phyloP scores from a whole-genome alignment of 2,888 invertebrate species.

The Odontocolon sp. region DNA sequence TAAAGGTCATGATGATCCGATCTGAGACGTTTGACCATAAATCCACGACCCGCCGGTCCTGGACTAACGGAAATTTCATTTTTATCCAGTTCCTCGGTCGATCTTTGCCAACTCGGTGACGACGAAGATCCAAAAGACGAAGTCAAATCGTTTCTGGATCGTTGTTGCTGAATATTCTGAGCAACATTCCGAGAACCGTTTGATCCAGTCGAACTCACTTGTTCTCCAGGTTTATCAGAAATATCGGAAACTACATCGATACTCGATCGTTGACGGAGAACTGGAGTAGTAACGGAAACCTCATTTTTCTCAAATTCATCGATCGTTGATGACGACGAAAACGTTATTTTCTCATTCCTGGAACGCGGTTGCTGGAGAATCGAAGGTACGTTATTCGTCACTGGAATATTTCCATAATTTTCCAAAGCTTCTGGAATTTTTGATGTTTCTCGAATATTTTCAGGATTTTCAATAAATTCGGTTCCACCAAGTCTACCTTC shows the following conservation, averaged over 20 bases:
- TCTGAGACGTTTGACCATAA: slow-evolving; percentile 52
- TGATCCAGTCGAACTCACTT: no score
- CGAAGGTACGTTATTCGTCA: slow-evolving; percentile 38
- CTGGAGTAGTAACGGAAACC: slow-evolving; percentile 34
- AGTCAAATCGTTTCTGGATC: slow-evolving; percentile 13
- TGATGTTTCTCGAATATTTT: neutral
- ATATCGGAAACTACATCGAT: neutral
- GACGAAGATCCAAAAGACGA: slow-evolving; percentile 17
- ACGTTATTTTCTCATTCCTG: neutral
- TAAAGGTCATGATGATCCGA: slow-evolving; percentile 25
- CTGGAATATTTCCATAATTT: slow-evolving; percentile 1
- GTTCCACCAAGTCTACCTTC: no score
- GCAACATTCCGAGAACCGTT: neutral
- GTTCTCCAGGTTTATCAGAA: neutral
- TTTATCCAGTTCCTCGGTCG: slow-evolving; percentile 52
- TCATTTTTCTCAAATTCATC: slow-evolving; percentile 62
- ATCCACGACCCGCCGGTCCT: slow-evolving; percentile 49
- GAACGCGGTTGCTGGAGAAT: slow-evolving; percentile 33
- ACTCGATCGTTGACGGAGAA: slow-evolving; percentile 20
- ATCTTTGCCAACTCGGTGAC: slow-evolving; percentile 26
- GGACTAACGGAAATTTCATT: slow-evolving; percentile 60
- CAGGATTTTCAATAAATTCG: no score
- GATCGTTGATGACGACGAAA: slow-evolving; percentile 16
- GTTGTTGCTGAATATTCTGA: slow-evolving; percentile 34
- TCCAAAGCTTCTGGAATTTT: neutral